Evolutionary conservation across 1,140 invertebrate genomes (phyloP).

Genomic region (Druon quercuslanigerum): DNA sequence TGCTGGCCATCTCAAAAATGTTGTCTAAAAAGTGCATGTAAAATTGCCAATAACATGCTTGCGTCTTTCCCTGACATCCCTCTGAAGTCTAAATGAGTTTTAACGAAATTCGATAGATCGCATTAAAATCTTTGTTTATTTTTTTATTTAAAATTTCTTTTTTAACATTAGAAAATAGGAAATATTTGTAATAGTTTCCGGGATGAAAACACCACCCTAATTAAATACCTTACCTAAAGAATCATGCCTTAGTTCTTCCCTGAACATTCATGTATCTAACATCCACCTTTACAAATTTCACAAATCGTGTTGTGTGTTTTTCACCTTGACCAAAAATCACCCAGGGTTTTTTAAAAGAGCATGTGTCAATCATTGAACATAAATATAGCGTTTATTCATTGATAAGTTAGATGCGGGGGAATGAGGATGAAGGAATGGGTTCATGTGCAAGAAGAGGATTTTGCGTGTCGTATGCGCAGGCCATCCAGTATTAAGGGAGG

Average conservation of each 20-base stretch:
- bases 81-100: neutral
- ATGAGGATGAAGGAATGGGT: slow-evolving; percentile 21
- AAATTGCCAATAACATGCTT: neutral
- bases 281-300: neutral
- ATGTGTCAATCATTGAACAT: slow-evolving; percentile 27
- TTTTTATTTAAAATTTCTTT: too few species aligned
- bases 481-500: slow-evolving; percentile 20
- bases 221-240: too few species aligned
- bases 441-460: slow-evolving; percentile 11
- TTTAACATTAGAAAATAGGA: too few species aligned
- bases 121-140: too few species aligned
- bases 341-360: slow-evolving; percentile 26
- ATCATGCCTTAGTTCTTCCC: too few species aligned
- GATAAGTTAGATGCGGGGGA: slow-evolving; percentile 41
- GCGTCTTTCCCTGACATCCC: too few species aligned
- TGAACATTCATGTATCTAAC: neutral
- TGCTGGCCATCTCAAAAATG: too few species aligned
- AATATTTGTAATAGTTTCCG: too few species aligned
- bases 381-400: slow-evolving; percentile 48
- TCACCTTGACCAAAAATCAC: neutral
- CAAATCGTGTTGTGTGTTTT: neutral
- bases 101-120: neutral
- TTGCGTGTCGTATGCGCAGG: slow-evolving; percentile 20
- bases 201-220: too few species aligned
- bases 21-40: too few species aligned